Evolutionary conservation across 2,888 invertebrate species (phyloP), one percentile per base, ranked within the genome.

Genomic region (Cinara cedri): DNA sequence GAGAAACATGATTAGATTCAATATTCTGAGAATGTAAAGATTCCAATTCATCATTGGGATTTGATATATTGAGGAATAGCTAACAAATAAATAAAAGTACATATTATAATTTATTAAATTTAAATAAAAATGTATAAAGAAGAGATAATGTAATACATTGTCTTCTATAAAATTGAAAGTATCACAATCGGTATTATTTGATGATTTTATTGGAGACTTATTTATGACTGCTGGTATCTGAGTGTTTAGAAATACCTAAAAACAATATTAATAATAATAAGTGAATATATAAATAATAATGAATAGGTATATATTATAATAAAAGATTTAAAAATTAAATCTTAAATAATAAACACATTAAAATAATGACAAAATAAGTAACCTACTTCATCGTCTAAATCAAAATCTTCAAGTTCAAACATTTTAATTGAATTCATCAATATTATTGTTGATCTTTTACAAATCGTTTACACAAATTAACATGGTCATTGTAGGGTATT

Each of bases 371-470:
- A 74, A 49, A 46, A 65, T 44, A 14, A n/a, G 34, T 46, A n/a
- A 34, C 26, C 51, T 70, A 78, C 78, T 78, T 78, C 78, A 51
- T 78, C 70, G 2, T 78, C 78, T 21, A 78, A 62, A 78, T 78
- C 78, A 42, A 51, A 78, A 9, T 78, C 68, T 70, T 78, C 70
- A n/a, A 78, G 51, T 51, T 78, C 78, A 42, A 78, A 78, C 78
- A 78, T 78, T 24, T 26, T 76, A 21, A 19, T 11, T 1, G 21
- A n/a, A n/a, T 51, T 11, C 46, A n/a, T 44, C 11, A 21, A 42
- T n/a, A 9, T 3, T 34, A 34, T 34, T 34, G 34, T 34, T 34
- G 6, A 6, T 68, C 54, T 24, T 14, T 1, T 24, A 21, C 11
- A 19, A n/a, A n/a, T n/a, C n/a, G n/a, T n/a, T n/a, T n/a, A 49